A percentile compares a stretch with the other conserved stretches of the same genome.
phyloP scores from a whole-genome alignment of 2,113 vertebrate species.

The Pedionomus torquatus region DNA sequence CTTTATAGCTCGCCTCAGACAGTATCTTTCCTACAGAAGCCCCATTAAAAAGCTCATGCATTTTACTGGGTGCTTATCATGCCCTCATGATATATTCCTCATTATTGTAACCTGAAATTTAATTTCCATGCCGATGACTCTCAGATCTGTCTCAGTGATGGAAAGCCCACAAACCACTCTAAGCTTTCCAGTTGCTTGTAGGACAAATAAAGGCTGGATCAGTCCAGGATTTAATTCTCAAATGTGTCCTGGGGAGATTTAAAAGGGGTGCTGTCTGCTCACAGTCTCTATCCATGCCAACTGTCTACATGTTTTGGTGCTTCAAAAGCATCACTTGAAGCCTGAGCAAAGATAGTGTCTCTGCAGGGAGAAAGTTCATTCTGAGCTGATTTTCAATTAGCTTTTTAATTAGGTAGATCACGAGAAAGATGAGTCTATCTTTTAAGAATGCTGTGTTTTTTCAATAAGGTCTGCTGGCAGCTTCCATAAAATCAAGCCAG shows the following conservation, averaged over 20 bases:
- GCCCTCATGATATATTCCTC: neutral
- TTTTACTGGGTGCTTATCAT: neutral
- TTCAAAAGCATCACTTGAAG: neutral
- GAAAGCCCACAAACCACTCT: neutral
- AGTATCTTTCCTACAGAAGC: neutral
- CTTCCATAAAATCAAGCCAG: neutral
- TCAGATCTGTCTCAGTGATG: neutral
- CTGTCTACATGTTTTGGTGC: neutral
- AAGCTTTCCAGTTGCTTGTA: neutral
- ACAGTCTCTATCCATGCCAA: neutral
- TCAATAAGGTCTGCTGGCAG: neutral
- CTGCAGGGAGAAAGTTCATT: neutral
- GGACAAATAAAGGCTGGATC: neutral
- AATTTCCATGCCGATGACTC: neutral
- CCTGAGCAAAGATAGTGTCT: neutral
- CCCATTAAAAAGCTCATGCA: neutral
- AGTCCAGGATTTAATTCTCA: neutral
- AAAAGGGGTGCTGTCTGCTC: neutral
- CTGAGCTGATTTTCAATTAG: neutral
- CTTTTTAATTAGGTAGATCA: neutral
- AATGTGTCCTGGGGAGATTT: neutral
- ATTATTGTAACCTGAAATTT: conserved; percentile 35
- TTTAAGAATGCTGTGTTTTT: neutral
- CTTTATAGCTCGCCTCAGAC: neutral
- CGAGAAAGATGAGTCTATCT: neutral